Evolutionary conservation across 2,113 vertebrate species (phyloP), one percentile per base, ranked within the genome.

Genomic region (Forbesichthys agassizii): DNA sequence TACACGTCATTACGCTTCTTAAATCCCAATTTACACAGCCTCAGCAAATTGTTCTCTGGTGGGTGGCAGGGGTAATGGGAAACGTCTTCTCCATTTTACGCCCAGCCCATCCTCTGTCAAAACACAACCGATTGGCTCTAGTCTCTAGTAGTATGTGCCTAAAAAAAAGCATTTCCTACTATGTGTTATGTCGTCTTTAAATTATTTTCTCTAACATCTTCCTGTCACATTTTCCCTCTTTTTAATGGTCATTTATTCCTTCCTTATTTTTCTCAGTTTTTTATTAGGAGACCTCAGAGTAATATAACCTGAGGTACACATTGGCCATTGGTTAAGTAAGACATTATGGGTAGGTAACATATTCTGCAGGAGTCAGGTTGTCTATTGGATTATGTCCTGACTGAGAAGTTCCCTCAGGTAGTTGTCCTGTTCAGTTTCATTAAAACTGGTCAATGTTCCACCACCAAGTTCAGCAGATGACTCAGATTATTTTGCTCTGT

Each of bases 21-120:
- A 95, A 93, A 94, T 93, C 91, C 90, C 91, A 92, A 93, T 94
- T 94, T 95, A 94, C 83, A 86, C 85, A 92, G 91, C 87, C 92
- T 94, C 90, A 90, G 91, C 89, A 92, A 92, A 93, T 91, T 90
- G 89, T 93, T 93, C 88, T 92, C 90, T 80, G 74, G 79, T 83
- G 85, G 90, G 87, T 77, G 82, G 84, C 80, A 85, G 83, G 88
- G 85, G 90, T 94, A 94, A 95, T 92, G 92, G 92, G 92, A 94
- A 92, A 91, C 93, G 93, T 94, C 93, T 89, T 89, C 88, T 93
- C 83, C 89, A 90, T 90, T 95, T 84, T 93, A 81, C 73, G 63
- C 82, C 79, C 90, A 64, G 85, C 56, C 27, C 27, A 59, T 77
- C 82, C 84, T 88, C 88, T 85, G 75, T 89, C 87, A 87, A 75